A percentile compares a stretch with the other conserved stretches of the same genome.
phyloP scores from a whole-genome alignment of 2,797 vertebrate genomes.

The Pipistrellus pipistrellus region DNA sequence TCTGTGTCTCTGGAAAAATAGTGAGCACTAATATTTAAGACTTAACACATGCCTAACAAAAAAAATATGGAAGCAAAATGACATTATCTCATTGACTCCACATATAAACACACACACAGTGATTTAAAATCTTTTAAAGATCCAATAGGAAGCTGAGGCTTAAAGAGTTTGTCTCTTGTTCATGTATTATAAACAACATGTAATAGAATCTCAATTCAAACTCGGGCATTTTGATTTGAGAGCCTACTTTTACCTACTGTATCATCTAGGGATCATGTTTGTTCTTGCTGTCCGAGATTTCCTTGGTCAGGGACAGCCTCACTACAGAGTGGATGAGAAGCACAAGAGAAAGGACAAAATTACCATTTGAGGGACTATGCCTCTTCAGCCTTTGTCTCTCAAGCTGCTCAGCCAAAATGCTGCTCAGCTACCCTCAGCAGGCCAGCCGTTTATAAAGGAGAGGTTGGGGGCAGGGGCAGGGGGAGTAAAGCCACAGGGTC shows the following conservation, averaged over 20 bases:
- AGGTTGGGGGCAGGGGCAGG: rapidly evolving
- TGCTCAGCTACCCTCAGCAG: background rate
- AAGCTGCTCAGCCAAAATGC: background rate
- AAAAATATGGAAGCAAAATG: background rate
- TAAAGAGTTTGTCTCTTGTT: background rate
- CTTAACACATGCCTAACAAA: background rate
- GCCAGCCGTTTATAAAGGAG: background rate
- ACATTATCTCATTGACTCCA: background rate
- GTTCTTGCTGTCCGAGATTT: background rate
- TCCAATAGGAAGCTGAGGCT: background rate
- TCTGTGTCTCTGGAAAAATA: slow-evolving; percentile 40
- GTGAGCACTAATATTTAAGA: background rate
- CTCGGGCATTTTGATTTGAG: background rate
- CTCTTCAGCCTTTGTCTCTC: background rate
- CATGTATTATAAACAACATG: rapidly evolving
- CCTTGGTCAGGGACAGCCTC: background rate
- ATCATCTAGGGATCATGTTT: background rate
- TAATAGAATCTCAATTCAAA: background rate
- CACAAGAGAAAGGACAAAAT: background rate
- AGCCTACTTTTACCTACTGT: background rate
- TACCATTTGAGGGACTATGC: background rate
- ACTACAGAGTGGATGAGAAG: background rate
- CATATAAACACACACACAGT: background rate
- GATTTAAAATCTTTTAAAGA: background rate
- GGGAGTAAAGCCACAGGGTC: background rate